Base-by-base conservation (phyloP, 2,797 vertebrate species). In the Pseudochromis fuscus region DNA sequence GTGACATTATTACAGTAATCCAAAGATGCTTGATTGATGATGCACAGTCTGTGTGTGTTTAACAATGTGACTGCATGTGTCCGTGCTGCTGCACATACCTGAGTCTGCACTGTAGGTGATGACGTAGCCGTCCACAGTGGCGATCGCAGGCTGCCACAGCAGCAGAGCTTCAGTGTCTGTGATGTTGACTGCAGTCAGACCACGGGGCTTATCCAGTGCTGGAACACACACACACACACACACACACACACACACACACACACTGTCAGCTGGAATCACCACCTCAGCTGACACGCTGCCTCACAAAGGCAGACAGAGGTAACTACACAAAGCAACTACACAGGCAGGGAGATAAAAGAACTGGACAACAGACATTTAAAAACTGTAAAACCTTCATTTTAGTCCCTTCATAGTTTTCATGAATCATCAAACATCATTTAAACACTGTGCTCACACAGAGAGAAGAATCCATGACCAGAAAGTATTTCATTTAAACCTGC, bases 111-210 rank as follows among this genome's bases (percentile, higher is more conserved):
- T 90, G 64, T 97, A 98, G 73, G 96, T 96, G 90, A 99, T 95
- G 72, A 99, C 82, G 0, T 99, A 99, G 61, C 93, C 96, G 4
- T 99, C 97, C 55, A 98, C 96, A 0, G 96, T 94, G 9, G 97
- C 97, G 1, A 98, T 96, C 51, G 97, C 95, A 0, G 98, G 97
- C 86, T 98, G 96, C 98, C 98, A 99, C 51, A 94, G 92, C 40
- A 97, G 92, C 86, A 99, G 75, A 49, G 96, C 96, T 71, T 94
- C 95, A 0, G 95, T 95, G 67, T 98, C 97, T 0, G 96, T 98
- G 90, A 98, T 94, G 86, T 99, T 99, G 72, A 96, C 85, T 25
- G 94, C 95, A 2, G 88, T 91, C 45, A 99, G 91, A 53, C 96
- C 95, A 3, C 96, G 96, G 0, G 97, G 97, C 61, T 96, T 96